Percentiles rank a stretch among this genome's conserved stretches.
phyloP scores from a whole-genome alignment of 2,888 invertebrate genomes.

The Operophtera brumata region DNA sequence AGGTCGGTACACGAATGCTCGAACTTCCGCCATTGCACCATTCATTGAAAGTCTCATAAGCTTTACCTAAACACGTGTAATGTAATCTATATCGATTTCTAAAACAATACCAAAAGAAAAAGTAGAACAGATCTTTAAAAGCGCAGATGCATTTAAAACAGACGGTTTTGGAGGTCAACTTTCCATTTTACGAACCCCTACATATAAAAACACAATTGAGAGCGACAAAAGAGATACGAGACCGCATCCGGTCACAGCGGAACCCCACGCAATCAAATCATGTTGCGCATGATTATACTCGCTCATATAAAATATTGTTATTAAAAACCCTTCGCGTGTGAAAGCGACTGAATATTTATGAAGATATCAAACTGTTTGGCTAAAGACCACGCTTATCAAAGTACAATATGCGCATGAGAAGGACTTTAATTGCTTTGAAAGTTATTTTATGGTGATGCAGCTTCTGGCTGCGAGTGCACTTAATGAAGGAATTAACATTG shows the following conservation, averaged over 20 bases:
- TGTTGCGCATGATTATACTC: conserved; percentile 40
- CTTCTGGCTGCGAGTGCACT: conserved; percentile 46
- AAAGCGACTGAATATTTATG: conserved; percentile 72
- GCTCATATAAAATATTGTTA: conserved; percentile 42
- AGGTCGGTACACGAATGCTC: no score
- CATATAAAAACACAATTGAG: conserved; percentile 59
- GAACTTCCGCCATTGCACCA: neutral
- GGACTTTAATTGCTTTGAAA: conserved; percentile 62
- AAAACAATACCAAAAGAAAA: conserved; percentile 31
- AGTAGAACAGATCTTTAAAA: conserved; percentile 25
- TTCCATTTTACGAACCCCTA: conserved; percentile 61
- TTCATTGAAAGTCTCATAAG: conserved; percentile 1
- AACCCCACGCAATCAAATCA: conserved; percentile 46
- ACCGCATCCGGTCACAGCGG: conserved; percentile 44
- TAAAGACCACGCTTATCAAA: conserved; percentile 51
- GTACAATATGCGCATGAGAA: conserved; percentile 53
- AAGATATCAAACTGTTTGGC: conserved; percentile 54
- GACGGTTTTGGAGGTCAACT: conserved; percentile 52
- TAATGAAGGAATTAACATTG: conserved; percentile 46
- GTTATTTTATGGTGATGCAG: conserved; percentile 54
- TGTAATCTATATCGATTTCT: conserved; percentile 26
- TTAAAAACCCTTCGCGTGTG: conserved; percentile 55
- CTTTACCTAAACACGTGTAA: neutral
- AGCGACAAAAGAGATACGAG: conserved; percentile 50
- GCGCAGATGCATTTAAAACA: conserved; percentile 31